phyloP scores from a whole-genome alignment of 2,888 invertebrate species.

The Neoscelio sp. region DNA sequence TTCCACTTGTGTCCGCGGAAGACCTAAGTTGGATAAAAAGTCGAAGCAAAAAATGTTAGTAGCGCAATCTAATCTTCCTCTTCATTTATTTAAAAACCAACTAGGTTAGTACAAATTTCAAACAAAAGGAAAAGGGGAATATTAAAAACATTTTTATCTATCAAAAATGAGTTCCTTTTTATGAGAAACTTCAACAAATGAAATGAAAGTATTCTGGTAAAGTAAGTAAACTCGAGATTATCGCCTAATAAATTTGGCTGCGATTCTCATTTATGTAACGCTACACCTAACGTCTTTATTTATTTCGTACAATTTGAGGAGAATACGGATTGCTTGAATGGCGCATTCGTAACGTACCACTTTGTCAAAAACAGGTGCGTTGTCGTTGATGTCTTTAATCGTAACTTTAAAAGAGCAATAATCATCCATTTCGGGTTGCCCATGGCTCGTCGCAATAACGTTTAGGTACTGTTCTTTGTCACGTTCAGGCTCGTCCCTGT shows the following conservation, averaged over 20 bases:
- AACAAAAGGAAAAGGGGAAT: too few relatives aligned
- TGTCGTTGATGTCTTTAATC: conserved; percentile 97
- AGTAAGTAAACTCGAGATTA: not conserved
- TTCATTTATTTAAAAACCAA: too few relatives aligned
- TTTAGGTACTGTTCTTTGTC: conserved; percentile 94
- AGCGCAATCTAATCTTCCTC: conserved; percentile 32
- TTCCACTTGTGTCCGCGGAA: conserved; percentile 87
- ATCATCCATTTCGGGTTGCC: conserved; percentile 94
- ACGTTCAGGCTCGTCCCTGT: conserved; percentile 94
- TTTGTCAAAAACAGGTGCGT: conserved; percentile 92
- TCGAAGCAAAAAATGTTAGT: conserved; percentile 76
- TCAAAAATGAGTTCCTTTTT: too few relatives aligned
- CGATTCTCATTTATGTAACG: too few relatives aligned
- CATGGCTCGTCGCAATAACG: conserved; percentile 96
- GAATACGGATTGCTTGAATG: conserved; percentile 72
- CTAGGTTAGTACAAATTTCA: too few relatives aligned
- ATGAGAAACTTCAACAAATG: too few relatives aligned
- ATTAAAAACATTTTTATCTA: too few relatives aligned
- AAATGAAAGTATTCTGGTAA: conserved; percentile 79
- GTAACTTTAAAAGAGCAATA: conserved; percentile 96
- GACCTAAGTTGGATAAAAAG: conserved; percentile 83
- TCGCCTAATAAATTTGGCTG: too few relatives aligned
- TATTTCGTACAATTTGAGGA: too few relatives aligned
- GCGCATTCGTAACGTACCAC: conserved; percentile 85
- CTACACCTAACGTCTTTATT: too few relatives aligned